A percentile compares a stretch with the other conserved stretches of the same genome.
These are phyloP conservation scores for Drosophila tristis DNA, from an alignment of 1,140 invertebrate genomes.

Conservation along the genomic window DNA sequence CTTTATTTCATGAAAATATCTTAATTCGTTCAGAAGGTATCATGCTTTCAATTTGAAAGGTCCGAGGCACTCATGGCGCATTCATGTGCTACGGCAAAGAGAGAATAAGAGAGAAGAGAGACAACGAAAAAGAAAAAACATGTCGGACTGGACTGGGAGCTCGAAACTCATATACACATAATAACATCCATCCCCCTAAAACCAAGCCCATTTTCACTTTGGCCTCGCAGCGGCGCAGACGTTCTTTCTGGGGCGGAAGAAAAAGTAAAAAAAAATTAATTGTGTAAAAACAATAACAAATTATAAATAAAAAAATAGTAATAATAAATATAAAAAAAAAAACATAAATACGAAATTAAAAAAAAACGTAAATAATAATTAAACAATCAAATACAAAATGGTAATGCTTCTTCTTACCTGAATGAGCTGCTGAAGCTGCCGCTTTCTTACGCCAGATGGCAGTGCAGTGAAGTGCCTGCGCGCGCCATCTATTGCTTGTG, in stretches of 20 bases:
- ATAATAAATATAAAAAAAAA: constrained; percentile 6
- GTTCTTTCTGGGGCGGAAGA: constrained; percentile 46
- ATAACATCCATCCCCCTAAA: constrained; percentile 16
- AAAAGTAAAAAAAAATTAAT: constrained; percentile 5
- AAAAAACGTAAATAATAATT: not conserved
- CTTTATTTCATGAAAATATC: not conserved
- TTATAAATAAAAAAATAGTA: not conserved
- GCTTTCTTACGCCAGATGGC: constrained; percentile 57
- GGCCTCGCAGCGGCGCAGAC: constrained; percentile 66
- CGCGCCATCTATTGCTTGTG: constrained; percentile 64
- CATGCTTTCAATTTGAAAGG: too few species aligned
- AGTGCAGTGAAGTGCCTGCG: constrained; percentile 21
- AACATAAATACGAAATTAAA: too few species aligned
- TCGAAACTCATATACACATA: constrained; percentile 59
- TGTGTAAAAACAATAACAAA: not conserved
- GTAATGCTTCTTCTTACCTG: constrained; percentile 9
- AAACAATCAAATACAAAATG: not conserved
- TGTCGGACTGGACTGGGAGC: constrained; percentile 7
- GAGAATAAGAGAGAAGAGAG: constrained; percentile 5
- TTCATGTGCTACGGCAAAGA: constrained; percentile 19
- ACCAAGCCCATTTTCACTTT: constrained; percentile 68
- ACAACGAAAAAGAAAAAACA: constrained; percentile 34
- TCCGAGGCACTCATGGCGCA: too few species aligned
- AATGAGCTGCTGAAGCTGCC: constrained; percentile 20
- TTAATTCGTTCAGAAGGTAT: not conserved